A percentile compares a stretch with the other conserved stretches of the same genome.
These are phyloP conservation scores for Drosophila insularis DNA, from an alignment of 1,140 invertebrate species.

Conservation along the genomic window DNA sequence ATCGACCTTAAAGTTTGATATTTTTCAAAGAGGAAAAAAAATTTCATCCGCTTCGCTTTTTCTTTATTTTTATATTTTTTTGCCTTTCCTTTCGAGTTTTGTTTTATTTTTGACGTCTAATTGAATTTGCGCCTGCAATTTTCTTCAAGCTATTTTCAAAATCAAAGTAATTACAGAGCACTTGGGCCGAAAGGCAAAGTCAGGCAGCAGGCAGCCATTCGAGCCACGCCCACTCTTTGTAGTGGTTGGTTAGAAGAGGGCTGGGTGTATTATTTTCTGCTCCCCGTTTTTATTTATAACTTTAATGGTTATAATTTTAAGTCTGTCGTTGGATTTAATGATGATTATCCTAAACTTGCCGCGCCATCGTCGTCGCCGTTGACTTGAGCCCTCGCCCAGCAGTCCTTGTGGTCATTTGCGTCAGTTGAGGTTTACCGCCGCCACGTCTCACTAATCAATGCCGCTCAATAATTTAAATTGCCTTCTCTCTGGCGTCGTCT, in stretches of 20 bases:
- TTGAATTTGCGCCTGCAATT: slow-evolving; percentile 53
- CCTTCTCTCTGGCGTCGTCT: slow-evolving; percentile 7
- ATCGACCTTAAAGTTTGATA: slow-evolving; percentile 3
- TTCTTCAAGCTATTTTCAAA: slow-evolving; percentile 53
- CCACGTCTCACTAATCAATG: slow-evolving; percentile 53
- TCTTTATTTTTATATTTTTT: not conserved
- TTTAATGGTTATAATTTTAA: slow-evolving; percentile 78
- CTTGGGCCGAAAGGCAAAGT: not conserved
- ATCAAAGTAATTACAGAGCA: slow-evolving; percentile 67
- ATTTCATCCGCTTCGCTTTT: not conserved
- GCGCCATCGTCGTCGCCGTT: not conserved
- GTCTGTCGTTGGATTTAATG: slow-evolving; percentile 72
- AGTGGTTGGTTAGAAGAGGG: not conserved
- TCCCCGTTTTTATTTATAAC: slow-evolving; percentile 73
- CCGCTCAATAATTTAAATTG: slow-evolving; percentile 74
- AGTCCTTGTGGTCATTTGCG: slow-evolving; percentile 54
- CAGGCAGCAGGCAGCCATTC: slow-evolving; percentile 27
- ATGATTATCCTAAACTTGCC: slow-evolving; percentile 62
- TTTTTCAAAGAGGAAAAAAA: not conserved
- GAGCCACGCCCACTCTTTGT: slow-evolving; percentile 45
- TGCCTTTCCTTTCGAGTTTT: not conserved
- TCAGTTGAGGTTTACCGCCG: slow-evolving; percentile 42
- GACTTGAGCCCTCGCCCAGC: slow-evolving; percentile 5
- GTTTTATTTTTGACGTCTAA: slow-evolving; percentile 15
- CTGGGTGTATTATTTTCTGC: slow-evolving; percentile 12